Evolutionary conservation across 2,888 invertebrate species (phyloP), one percentile per base, ranked within the genome.

Genomic region (Aleiodes alternator): DNA sequence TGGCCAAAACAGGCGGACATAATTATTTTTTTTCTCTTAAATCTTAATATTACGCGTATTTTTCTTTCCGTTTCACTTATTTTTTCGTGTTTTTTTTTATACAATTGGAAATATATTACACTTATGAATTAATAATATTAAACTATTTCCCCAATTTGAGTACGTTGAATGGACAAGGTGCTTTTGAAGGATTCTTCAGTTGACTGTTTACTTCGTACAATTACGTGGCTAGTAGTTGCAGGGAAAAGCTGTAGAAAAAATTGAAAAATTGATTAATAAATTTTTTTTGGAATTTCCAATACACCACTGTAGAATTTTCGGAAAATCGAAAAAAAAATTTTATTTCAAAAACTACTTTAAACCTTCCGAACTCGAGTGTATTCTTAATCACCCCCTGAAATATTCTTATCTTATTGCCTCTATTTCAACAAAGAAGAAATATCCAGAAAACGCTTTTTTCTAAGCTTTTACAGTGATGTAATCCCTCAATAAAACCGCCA

Each of bases 41-140:
- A 71, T 56, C 57, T 43, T 76, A 38, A 70, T 69, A 61, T 64
- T 79, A 73, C 16, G 50, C n/a, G 53, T 68, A 68, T 31, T 68
- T 68, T 50, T 68, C 29, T 53, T 31, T 68, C 29, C 11, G 29
- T 23, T 68, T 29, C 48, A 31, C 34, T 34, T 6, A 34, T 34
- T 34, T 6, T 50, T 82, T 75, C 23, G 23, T 11, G 34, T 51
- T 50, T 53, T 73, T 73, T 68, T 87, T 83, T 87, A 85, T 87
- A 87, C 87, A 87, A 51, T 84, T 83, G 85, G 84, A 84, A 83
- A 81, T 86, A 85, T 87, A 81, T 85, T 86, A 87, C 85, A 86
- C 83, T 83, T 81, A 84, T 78, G 34, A 82, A 82, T 77, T 56
- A 70, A 51, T 53, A 80, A 43, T 79, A 77, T 85, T 83, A 86